Evolutionary conservation across 1,140 invertebrate species (phyloP), one percentile per base, ranked within the genome.

Genomic region (Schmidtea mediterranea): DNA sequence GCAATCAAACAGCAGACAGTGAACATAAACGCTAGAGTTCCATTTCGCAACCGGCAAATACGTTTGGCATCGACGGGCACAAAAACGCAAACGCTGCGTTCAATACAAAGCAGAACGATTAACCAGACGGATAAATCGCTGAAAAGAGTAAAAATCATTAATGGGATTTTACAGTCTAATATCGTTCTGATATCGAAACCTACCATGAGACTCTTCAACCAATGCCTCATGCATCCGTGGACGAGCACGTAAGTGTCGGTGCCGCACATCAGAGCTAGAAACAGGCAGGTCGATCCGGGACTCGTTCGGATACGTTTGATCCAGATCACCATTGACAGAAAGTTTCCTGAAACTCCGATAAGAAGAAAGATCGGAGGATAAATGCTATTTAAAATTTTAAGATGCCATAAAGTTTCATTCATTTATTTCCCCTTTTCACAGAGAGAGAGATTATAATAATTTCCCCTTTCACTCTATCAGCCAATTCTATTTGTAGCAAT

Each of bases 41-140:
- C 40, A 12, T 41, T 41, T 19, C 40, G 3, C 12, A 41, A 23
- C 3, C 22, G 40, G 40, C 40, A 41, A 23, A 41, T 23, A 5
- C 10, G 22, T 23, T 41, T 41, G 18, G 22, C 22, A 23, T 23
- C 12, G 12, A 41, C 18, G 3, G 40, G 40, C 3, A 19, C 10
- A 12, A 19, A 41, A 5, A 41, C 40, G 40, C 40, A 41, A 23
- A 41, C 12, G 12, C 18, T 19, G 40, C 40, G 40, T 23, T 41
- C 40, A 23, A 41, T 23, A 23, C 40, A 41, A 19, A 41, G 18
- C 40, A 41, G 40, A 23, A 19, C 18, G 3, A 41, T 41, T 10
- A 41, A 19, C 40, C 40, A 41, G 10, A 41, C 40, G 40, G 40
- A 41, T 23, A 23, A 19, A 12, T 41, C 22, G 40, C 40, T 41